phyloP scores from a whole-genome alignment of 2,113 vertebrate species.

The Nerophis lumbriciformis region DNA sequence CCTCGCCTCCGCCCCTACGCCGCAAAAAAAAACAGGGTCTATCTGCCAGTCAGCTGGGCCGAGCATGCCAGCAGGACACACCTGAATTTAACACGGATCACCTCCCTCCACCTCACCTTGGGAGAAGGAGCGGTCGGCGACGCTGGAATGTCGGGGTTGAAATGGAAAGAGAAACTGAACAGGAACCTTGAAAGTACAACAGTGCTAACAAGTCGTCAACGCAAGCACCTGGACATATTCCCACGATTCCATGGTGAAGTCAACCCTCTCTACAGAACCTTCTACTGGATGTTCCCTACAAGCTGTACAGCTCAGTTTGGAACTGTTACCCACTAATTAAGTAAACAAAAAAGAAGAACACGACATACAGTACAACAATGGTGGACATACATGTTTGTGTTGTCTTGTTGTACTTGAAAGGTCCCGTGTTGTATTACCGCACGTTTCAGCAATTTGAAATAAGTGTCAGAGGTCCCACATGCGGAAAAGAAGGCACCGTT shows the following conservation, averaged over 20 bases:
- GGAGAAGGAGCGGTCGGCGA: not conserved
- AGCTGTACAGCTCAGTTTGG: not conserved
- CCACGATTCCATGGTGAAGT: not conserved
- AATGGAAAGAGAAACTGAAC: not conserved
- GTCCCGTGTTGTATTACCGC: too few relatives aligned
- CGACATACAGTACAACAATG: too few relatives aligned
- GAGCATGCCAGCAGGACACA: constrained; percentile 56
- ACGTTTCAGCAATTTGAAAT: too few relatives aligned
- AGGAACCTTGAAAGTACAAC: not conserved
- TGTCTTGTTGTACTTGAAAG: too few relatives aligned
- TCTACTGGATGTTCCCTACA: not conserved
- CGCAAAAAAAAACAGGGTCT: constrained; percentile 36
- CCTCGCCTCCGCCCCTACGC: not conserved
- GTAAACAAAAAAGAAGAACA: too few relatives aligned
- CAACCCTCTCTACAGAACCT: not conserved
- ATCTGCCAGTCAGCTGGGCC: constrained; percentile 46
- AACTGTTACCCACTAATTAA: too few relatives aligned
- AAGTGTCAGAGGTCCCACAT: too few relatives aligned
- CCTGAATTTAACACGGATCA: constrained; percentile 61
- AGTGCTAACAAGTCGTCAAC: not conserved
- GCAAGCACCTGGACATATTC: constrained; percentile 1
- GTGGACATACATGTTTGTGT: too few relatives aligned
- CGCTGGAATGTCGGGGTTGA: not conserved
- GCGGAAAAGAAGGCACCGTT: too few relatives aligned
- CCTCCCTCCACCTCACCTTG: constrained; percentile 14